Evolutionary conservation across 2,797 vertebrate species (phyloP).

Genomic region (Tangara arthus): DNA sequence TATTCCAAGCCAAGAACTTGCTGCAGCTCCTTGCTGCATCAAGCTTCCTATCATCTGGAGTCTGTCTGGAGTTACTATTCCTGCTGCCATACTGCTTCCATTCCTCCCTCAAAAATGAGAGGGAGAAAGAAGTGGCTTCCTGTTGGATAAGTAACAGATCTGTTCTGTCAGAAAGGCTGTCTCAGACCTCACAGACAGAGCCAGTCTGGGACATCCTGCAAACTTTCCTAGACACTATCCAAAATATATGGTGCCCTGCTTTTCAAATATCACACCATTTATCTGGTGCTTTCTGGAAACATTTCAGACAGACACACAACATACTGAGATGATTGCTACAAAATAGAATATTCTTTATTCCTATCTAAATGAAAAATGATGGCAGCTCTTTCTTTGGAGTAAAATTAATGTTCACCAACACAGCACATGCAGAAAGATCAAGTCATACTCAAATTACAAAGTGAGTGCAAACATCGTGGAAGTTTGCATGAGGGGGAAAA

Average conservation of each 20-base stretch:
- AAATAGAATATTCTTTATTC: conserved; percentile 26
- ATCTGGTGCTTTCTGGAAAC: conserved; percentile 43
- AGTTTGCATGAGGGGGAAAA: neutral
- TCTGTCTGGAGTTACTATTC: neutral
- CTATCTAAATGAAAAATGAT: conserved; percentile 51
- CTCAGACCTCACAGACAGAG: conserved; percentile 19
- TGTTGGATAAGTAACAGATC: neutral
- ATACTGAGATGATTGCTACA: conserved; percentile 15
- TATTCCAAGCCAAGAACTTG: neutral
- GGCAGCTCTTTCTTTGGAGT: neutral
- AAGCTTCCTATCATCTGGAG: neutral
- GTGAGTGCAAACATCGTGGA: neutral
- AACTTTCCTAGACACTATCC: conserved; percentile 21
- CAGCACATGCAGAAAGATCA: neutral
- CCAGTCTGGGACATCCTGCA: conserved; percentile 14
- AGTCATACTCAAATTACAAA: conserved; percentile 29
- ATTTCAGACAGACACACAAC: conserved; percentile 23
- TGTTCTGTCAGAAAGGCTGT: neutral
- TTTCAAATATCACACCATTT: conserved; percentile 54
- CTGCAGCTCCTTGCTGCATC: neutral
- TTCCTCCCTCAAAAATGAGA: neutral
- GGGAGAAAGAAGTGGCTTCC: neutral
- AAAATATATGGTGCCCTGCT: conserved; percentile 54
- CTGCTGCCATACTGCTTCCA: neutral
- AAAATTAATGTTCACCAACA: conserved; percentile 14